Base-by-base conservation (phyloP, 2,888 invertebrate species). In the Ryuthela nishihirai region DNA sequence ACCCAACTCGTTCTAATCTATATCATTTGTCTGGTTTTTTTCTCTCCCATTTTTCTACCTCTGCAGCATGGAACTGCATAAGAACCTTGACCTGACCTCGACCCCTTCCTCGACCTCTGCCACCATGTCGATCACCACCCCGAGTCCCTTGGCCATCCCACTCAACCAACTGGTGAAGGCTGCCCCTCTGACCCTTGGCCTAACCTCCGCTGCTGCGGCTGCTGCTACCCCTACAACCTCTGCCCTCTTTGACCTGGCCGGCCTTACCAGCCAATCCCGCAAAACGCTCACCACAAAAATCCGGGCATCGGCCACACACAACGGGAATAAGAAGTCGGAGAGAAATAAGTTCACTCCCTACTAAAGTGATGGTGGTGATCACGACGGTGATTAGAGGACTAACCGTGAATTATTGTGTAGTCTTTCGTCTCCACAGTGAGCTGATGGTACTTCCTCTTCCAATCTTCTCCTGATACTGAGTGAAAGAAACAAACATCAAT, bases 21-120 rank as follows among this genome's bases (percentile, higher is more conserved):
- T 59, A 53, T 59, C 53, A 53, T 59, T 59, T 59, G 58, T 59
- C 58, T 58, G 50, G 58, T 58, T 58, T 54, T 47, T 58, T 58
- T 44, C 50, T 59, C 50, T 49, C 58, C 58, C 58, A 52, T 53
- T 49, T 48, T 55, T 55, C 43, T 47, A 59, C 58, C 48, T 49
- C 47, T 59, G 58, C 85, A 92, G 92, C 85, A 91, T 92, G 84
- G 92, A 92, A 85, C 88, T 93, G 80, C 92, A 92, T 87, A 92
- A 91, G 88, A 64, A 64, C 64, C 64, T 64, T 62, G 64, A 64
- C 58, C 64, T 59, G 62, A 58, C 64, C 62, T 64, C 62, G 54
- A 59, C 52, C 58, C 58, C 58, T 52, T 58, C 58, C 58, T 58
- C 58, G 58, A 58, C 58, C 58, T 58, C 58, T 52, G 58, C 58